Conservation (phyloP, 2,797 vertebrate genomes). For the Halcyon chelicuti region DNA sequence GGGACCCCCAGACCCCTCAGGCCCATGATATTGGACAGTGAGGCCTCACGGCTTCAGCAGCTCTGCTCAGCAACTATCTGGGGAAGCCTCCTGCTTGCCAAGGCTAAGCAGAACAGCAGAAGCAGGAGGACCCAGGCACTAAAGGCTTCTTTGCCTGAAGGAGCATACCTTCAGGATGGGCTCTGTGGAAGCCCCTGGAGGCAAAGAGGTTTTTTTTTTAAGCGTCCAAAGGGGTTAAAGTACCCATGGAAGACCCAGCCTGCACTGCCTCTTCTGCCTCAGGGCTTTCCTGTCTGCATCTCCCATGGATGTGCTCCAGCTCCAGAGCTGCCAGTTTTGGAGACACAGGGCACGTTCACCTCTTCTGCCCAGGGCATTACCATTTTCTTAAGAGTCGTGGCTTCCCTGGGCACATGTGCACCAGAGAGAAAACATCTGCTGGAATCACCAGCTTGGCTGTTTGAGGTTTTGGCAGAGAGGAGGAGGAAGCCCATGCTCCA, state of each 20-base stretch:
- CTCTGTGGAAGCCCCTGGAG: background rate
- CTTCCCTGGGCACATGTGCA: background rate
- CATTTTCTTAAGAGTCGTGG: background rate
- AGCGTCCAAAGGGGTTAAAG: background rate
- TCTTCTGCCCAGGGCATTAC: background rate
- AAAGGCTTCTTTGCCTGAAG: background rate
- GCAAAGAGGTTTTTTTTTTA: background rate
- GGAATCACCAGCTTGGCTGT: background rate
- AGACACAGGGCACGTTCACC: background rate
- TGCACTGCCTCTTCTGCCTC: background rate
- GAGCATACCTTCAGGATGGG: background rate
- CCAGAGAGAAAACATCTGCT: background rate
- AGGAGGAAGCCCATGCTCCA: background rate
- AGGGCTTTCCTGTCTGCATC: conserved; percentile 2
- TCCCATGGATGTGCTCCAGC: background rate
- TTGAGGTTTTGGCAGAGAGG: background rate
- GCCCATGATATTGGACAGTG: background rate
- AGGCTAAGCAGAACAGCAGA: background rate
- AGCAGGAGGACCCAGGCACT: background rate
- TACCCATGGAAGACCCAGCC: background rate
- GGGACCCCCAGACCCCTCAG: background rate
- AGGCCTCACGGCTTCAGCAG: background rate
- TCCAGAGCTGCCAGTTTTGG: background rate
- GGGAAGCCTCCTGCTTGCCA: background rate
- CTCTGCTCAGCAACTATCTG: background rate